A percentile compares a stretch with the other conserved stretches of the same genome.
Conservation (phyloP, 1,140 invertebrate genomes). For the Drosophila repletoides region DNA sequence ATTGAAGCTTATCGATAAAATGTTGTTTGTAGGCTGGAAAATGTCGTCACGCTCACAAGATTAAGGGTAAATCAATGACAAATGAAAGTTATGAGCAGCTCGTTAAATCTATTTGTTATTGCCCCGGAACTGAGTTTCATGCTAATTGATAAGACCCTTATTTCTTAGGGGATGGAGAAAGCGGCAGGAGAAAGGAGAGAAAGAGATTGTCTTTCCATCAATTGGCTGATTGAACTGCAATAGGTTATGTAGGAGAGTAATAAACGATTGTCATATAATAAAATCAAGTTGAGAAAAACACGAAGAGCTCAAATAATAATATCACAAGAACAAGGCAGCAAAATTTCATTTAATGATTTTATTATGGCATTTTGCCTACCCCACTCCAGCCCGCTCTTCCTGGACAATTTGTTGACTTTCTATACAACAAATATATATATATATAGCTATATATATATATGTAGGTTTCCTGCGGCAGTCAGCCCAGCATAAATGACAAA, state of each 20-base stretch:
- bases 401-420: conserved; percentile 28
- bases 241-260: conserved; percentile 32
- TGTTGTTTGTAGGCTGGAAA: neutral
- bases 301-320: conserved; percentile 27
- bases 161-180: neutral
- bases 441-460: conserved; percentile 15
- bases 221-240: conserved; percentile 44
- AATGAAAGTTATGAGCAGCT: conserved; percentile 31
- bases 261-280: conserved; percentile 53
- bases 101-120: conserved; percentile 34
- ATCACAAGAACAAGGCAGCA: conserved; percentile 4
- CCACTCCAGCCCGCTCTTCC: neutral
- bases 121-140: neutral
- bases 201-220: conserved; percentile 5
- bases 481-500: conserved; percentile 57
- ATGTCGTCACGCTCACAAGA: conserved; percentile 19
- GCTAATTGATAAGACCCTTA: conserved; percentile 25
- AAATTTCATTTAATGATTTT: conserved; percentile 65
- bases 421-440: conserved; percentile 22
- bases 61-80: conserved; percentile 27
- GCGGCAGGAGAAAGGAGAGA: neutral
- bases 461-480: conserved; percentile 32
- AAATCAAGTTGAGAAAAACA: conserved; percentile 30
- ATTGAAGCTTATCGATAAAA: conserved; percentile 5
- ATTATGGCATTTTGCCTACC: conserved; percentile 34